Evolutionary conservation across 64 coral and sea anemone genomes (phyloP).

Genomic region (Pocillopora damicornis): DNA sequence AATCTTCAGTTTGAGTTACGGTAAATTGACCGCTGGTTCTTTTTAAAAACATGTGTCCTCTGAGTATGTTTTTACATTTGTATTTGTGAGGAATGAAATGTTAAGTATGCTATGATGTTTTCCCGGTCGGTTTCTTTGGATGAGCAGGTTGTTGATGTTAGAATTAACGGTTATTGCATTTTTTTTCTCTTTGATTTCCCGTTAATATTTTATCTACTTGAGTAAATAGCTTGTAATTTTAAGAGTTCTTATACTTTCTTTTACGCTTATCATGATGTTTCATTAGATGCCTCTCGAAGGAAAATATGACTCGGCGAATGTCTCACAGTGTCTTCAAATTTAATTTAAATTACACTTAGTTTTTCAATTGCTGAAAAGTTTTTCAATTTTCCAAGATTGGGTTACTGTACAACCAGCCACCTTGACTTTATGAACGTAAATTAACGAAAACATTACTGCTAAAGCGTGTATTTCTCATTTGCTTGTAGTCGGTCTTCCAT

Average conservation of each 20-base stretch:
- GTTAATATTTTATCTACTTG: not conserved
- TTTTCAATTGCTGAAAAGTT: not conserved
- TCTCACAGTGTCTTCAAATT: not conserved
- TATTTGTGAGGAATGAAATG: not conserved
- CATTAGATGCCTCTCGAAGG: not conserved
- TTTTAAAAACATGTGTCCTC: not conserved
- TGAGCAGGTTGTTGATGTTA: not conserved
- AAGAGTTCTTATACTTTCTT: not conserved
- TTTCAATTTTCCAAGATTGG: not conserved
- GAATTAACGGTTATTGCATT: not conserved
- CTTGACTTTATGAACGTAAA: too few relatives aligned
- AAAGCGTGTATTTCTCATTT: not conserved
- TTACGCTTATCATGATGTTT: not conserved
- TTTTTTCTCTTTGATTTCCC: not conserved
- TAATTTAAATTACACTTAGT: not conserved
- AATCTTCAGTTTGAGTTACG: not conserved
- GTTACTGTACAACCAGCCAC: not conserved
- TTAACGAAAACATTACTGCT: not conserved
- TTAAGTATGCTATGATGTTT: not conserved
- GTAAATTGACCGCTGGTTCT: not conserved
- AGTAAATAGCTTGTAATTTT: not conserved
- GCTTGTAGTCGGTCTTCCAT: not conserved
- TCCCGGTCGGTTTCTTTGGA: not conserved
- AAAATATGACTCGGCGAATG: not conserved
- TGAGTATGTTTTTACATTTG: not conserved